A percentile compares a stretch with the other conserved stretches of the same genome.
These are phyloP conservation scores for Atta cephalotes DNA, from an alignment of 1,140 invertebrate genomes.

Conservation along the genomic window DNA sequence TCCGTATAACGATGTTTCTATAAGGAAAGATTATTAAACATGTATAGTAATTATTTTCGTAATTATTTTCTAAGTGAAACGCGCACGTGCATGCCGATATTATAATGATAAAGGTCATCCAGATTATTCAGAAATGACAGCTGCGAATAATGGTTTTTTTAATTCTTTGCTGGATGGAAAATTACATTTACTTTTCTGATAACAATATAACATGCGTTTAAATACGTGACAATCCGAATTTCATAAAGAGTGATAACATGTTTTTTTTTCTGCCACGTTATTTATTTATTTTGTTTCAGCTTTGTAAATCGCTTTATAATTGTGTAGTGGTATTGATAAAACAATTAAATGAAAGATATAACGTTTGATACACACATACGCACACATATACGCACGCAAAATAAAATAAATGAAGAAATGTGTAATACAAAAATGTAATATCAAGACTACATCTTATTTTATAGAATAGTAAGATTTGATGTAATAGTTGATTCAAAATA, in stretches of 20 bases:
- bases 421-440: too few species aligned
- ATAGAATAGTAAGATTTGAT: too few species aligned
- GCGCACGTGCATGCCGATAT: background rate
- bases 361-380: background rate
- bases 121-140: slow-evolving; percentile 4
- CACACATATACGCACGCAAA: too few species aligned
- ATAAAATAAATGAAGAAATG: too few species aligned
- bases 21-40: background rate
- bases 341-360: background rate
- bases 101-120: background rate
- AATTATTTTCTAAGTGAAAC: slow-evolving; percentile 29
- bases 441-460: too few species aligned
- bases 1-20: background rate
- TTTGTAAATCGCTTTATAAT: background rate
- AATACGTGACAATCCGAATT: background rate
- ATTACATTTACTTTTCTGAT: background rate
- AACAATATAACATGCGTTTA: background rate
- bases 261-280: background rate
- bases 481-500: too few species aligned
- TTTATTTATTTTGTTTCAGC: background rate
- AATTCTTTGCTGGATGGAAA: background rate
- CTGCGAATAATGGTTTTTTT: background rate
- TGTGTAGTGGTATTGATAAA: background rate
- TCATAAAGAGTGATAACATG: background rate
- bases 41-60: background rate